Base-by-base conservation (phyloP, 1,140 invertebrate species). In the Tetraneura akinire region DNA sequence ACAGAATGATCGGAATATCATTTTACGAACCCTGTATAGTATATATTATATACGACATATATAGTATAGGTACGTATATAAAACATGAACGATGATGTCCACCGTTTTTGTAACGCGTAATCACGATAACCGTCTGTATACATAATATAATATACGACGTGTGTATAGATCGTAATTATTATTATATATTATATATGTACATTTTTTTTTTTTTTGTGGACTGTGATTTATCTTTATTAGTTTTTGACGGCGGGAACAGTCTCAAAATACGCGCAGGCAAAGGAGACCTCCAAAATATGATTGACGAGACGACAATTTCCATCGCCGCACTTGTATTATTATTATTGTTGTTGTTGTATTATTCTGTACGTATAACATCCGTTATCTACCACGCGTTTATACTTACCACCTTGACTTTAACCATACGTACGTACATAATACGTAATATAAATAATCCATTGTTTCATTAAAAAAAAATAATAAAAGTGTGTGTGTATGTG, bases 251-350 rank as follows among this genome's bases (percentile, higher is more conserved):
- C 21, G 66, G 66, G 66, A 73, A n/a, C 8, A 37, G 70, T 55
- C 26, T n/a, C 18, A 16, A 18, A 16, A 18, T 18, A 49, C 32
- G 32, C 18, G 62, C 10, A 18, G 3, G 32, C 32, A 37, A 37
- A 37, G 32, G 23, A 53, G 47, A 73, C 70, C 47, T 53, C 45
- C n/a, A 73, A 57, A 37, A 37, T 37, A 74, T 57, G 71, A 74
- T 74, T 57, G 71, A 74, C 71, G 71, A 74, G 71, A 74, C 26
- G 71, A 74, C 26, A 51, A 74, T 74, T 74, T 74, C 55, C 71
- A 37, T 74, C 47, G 21, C 9, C 32, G 21, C 71, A 37, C 32
- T 37, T 4, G 8, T 37, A 37, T 37, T 4, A n/a, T 4, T 37
- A 37, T 37, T 37, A 37, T 37, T n/a, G 8, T 37, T 37, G 0